These are phyloP conservation scores for Sphaerophoria taeniata DNA, from an alignment of 2,888 invertebrate species.

Conservation along the genomic window DNA sequence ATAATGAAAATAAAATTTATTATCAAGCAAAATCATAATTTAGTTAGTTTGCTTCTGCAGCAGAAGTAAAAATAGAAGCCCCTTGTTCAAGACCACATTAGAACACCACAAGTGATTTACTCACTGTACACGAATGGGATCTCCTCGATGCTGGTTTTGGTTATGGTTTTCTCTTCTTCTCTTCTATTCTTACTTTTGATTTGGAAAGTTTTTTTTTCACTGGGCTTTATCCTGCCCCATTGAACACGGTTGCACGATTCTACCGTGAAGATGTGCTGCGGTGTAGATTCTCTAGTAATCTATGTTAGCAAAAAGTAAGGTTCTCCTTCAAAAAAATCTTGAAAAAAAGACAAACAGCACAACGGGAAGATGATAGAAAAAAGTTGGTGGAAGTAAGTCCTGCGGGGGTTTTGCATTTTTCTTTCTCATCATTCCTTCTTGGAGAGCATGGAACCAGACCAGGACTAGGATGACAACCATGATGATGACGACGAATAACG, in stretches of 20 bases:
- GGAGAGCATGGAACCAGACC: background rate
- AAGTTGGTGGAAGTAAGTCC: background rate
- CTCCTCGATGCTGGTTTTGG: background rate
- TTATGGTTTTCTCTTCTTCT: background rate
- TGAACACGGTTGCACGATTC: conserved; percentile 20
- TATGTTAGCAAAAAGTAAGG: conserved; percentile 59
- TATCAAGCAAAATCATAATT: conserved; percentile 71
- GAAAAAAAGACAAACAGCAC: background rate
- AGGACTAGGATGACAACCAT: background rate
- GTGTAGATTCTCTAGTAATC: conserved; percentile 67
- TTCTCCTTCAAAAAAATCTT: background rate
- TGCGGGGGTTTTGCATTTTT: conserved; percentile 62
- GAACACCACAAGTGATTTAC: background rate
- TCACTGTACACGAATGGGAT: background rate
- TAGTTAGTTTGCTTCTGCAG: conserved; percentile 51
- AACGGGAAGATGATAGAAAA: background rate
- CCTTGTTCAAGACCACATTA: background rate
- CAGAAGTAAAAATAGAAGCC: conserved; percentile 13
- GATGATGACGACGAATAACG: background rate
- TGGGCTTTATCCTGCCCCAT: conserved; percentile 34
- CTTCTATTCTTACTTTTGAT: conserved; percentile 8
- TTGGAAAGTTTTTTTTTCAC: conserved; percentile 27
- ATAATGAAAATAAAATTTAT: conserved; percentile 64
- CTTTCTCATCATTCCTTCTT: conserved; percentile 12
- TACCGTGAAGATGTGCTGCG: conserved; percentile 48